Base-by-base conservation (phyloP, 2,888 invertebrate species). In the Trichacis sp. region DNA sequence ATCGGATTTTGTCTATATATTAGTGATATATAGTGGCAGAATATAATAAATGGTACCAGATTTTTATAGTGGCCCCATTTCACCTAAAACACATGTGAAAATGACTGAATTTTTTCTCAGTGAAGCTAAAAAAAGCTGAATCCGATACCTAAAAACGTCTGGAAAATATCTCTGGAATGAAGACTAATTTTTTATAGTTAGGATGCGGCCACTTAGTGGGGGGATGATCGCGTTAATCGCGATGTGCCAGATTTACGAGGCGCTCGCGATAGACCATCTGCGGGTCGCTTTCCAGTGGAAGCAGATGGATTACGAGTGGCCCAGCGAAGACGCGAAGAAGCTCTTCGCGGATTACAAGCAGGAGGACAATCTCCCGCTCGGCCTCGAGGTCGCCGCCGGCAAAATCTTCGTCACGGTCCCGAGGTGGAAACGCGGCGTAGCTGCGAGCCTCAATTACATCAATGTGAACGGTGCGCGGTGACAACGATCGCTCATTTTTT, bases 401-500 rank as follows among this genome's bases (percentile, higher is more conserved):
- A 87, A 90, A 67, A 80, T 93, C 69, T 93, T 93, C 76, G 83
- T 93, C 12, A 91, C 92, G 0, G 87, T 93, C 51, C 93, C 93
- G 1, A 87, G 93, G 71, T 93, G 93, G 93, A 89, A 88, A 74
- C 78, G 84, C 15, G 94, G 94, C 8, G 91, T 93, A 17, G 91
- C 93, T 0, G 89, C 92, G 18, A 91, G 91, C 64, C 86, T 94
- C 79, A 90, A 89, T 76, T 92, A 91, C 82, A 89, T 93, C 73
- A 88, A 90, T 78, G 84, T 90, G 72, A 90, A 89, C 86, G 92
- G 92, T 92, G 77, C 2, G 9, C 6, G n/a, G 14, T 5, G 24
- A 24, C n/a, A n/a, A n/a, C n/a, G n/a, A n/a, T n/a, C n/a, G n/a
- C n/a, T n/a, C n/a, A n/a, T n/a, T n/a, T n/a, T n/a, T n/a, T n/a